These are phyloP conservation scores for Nipponia nippon DNA, from an alignment of 2,113 vertebrate species.

Conservation along the genomic window DNA sequence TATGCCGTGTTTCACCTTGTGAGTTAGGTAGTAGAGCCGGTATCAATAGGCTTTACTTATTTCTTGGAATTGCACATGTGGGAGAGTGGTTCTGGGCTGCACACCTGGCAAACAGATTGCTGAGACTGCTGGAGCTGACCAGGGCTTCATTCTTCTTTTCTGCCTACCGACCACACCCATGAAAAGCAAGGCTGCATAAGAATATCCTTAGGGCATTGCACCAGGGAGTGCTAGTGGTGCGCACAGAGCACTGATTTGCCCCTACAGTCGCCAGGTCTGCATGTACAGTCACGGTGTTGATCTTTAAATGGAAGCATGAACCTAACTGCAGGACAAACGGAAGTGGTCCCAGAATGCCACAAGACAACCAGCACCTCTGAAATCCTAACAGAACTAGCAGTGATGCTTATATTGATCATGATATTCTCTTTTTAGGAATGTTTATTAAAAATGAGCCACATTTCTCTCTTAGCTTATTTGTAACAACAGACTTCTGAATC, in stretches of 20 bases:
- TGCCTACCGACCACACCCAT: background rate
- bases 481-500: background rate
- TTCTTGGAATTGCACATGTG: background rate
- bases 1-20: background rate
- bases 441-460: background rate
- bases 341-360: background rate
- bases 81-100: background rate
- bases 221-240: background rate
- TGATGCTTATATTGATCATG: rapidly evolving
- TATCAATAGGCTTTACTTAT: background rate
- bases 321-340: background rate
- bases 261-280: background rate
- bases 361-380: background rate
- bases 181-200: background rate
- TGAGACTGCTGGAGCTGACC: background rate
- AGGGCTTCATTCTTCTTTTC: background rate
- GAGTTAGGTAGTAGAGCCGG: background rate
- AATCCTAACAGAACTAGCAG: background rate
- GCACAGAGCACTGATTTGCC: background rate
- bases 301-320: background rate
- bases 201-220: background rate
- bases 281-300: background rate
- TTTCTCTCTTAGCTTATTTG: background rate
- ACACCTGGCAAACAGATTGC: background rate
- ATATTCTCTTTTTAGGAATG: background rate